Conservation (phyloP, 2,888 invertebrate species). For the Mythimna vitellina region DNA sequence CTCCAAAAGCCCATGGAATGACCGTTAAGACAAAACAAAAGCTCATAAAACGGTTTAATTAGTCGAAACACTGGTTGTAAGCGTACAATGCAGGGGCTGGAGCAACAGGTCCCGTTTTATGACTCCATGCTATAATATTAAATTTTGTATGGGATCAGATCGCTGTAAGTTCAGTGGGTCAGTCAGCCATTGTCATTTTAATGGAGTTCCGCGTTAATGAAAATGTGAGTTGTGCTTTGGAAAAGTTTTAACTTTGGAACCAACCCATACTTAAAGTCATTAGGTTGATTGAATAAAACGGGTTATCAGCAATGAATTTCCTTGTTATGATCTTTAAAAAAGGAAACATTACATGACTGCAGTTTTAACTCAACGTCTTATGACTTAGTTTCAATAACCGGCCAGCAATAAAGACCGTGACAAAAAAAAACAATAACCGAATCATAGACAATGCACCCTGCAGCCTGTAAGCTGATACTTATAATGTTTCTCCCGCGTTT, state of each 20-base stretch:
- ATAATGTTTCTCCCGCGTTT: constrained; percentile 30
- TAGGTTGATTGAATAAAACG: not conserved
- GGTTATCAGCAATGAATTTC: not conserved
- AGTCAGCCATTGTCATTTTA: constrained; percentile 47
- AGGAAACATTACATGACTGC: no score
- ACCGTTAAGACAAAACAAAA: constrained; percentile 70
- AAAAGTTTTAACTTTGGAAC: not conserved
- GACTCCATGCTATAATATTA: constrained; percentile 60
- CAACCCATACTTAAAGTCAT: not conserved
- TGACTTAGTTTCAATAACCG: constrained; percentile 31
- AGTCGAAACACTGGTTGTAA: constrained; percentile 69
- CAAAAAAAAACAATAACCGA: constrained; percentile 51
- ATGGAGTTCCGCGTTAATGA: constrained; percentile 14
- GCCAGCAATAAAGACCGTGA: not conserved
- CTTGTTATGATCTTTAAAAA: not conserved
- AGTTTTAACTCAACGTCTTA: constrained; percentile 4
- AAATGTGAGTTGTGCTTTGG: constrained; percentile 10
- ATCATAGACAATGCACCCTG: constrained; percentile 57
- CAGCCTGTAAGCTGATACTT: constrained; percentile 50
- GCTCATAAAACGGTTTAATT: constrained; percentile 76
- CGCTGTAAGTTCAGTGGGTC: constrained; percentile 57
- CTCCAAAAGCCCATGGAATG: constrained; percentile 57
- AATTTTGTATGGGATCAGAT: constrained; percentile 56
- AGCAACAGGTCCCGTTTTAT: constrained; percentile 70
- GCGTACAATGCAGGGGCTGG: constrained; percentile 59